Evolutionary conservation across 2,888 invertebrate species (phyloP), one percentile per base, ranked within the genome.

Genomic region (Andrena camellia): DNA sequence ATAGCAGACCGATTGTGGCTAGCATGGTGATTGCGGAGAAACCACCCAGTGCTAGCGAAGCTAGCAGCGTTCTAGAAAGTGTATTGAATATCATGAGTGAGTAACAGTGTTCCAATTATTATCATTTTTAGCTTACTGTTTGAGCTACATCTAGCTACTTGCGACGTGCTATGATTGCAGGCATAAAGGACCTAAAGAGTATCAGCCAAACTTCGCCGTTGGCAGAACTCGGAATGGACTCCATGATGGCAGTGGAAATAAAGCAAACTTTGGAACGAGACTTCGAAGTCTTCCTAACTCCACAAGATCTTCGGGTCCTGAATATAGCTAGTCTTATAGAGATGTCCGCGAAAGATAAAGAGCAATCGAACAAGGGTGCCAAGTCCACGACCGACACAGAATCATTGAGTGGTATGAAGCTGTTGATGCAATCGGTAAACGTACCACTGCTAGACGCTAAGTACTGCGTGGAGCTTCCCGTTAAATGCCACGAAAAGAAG

Each of bases 191-290:
- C 86, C 92, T 92, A 92, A 97, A 96, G 94, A 96, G 96, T 0
- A 95, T 96, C 0, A 97, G 97, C 62, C 95, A 96, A 81, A 96
- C 96, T 90, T 95, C 96, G 0, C 96, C 97, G 0, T 95, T 99
- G 1, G 97, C 98, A 1, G 99, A 99, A 93, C 95, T 99, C 84
- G 99, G 99, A 50, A 97, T 99, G 96, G 99, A 99, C 94, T 99
- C 99, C 1, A 96, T 99, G 95, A 99, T 98, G 98, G 98, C 98
- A 0, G 98, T 99, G 0, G 99, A 99, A 94, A 98, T 99, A 88
- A 99, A 99, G 90, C 98, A 99, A 94, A 97, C 97, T 0, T 94
- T 99, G 1, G 98, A 99, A 93, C 95, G 98, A 89, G 98, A 98
- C 92, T 98, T 97, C 92, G 98, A 99, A 91, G 95, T 99, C 72